These are phyloP conservation scores for Drosophila takahashii DNA, from an alignment of 1,140 invertebrate genomes.

Conservation along the genomic window DNA sequence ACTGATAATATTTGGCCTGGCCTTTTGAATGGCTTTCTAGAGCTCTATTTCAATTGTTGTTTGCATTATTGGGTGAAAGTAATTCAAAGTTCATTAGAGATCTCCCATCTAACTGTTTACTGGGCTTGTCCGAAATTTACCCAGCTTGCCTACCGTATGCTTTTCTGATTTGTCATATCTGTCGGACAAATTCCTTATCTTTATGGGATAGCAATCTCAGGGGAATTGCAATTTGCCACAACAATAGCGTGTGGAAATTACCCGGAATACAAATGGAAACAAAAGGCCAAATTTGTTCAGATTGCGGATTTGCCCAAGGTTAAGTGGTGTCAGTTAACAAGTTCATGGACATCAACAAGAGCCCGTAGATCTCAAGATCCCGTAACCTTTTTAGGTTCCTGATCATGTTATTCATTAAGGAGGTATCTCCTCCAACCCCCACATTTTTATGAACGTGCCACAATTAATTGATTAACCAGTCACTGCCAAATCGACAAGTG, in stretches of 20 bases:
- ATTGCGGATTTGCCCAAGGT: background rate
- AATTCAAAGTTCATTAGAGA: slow-evolving; percentile 66
- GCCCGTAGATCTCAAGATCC: background rate
- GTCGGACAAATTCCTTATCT: slow-evolving; percentile 23
- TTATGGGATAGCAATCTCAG: slow-evolving; percentile 22
- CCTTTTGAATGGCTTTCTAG: slow-evolving; percentile 40
- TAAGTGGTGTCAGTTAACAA: background rate
- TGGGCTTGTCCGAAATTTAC: slow-evolving; percentile 11
- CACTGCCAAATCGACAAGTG: background rate
- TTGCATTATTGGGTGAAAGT: slow-evolving; percentile 47
- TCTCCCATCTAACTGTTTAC: slow-evolving; percentile 28
- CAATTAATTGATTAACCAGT: slow-evolving; percentile 52
- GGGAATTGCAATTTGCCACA: slow-evolving; percentile 28
- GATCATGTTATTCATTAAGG: background rate
- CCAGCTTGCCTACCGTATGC: background rate
- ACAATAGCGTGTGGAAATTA: slow-evolving; percentile 41
- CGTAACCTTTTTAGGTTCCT: background rate
- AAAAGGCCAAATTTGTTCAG: background rate
- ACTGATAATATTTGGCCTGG: slow-evolving; percentile 67
- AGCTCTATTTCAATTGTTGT: slow-evolving; percentile 41
- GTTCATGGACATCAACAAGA: background rate
- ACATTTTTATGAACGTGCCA: background rate
- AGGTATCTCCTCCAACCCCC: background rate
- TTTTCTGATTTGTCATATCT: slow-evolving; percentile 34
- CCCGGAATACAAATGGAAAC: slow-evolving; percentile 10